Evolutionary conservation across 2,113 vertebrate species (phyloP).

Genomic region (Coptodon rendalli): DNA sequence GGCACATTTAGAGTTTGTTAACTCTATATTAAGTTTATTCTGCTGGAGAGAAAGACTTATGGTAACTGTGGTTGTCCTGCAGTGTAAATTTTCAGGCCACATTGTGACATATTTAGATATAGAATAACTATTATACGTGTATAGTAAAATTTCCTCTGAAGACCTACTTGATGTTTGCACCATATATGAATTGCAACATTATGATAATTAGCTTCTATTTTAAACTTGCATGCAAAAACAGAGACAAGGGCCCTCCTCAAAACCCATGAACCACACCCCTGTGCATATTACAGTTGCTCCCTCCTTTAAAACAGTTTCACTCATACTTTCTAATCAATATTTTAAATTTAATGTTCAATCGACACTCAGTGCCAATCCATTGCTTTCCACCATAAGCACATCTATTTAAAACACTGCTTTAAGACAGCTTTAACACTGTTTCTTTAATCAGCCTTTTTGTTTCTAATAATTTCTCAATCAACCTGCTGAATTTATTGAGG

Average conservation of each 20-base stretch:
- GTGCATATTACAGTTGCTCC: not conserved
- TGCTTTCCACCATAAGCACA: not conserved
- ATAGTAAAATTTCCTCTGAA: not conserved
- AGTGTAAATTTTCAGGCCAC: not conserved
- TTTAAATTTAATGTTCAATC: not conserved
- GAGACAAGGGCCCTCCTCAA: not conserved
- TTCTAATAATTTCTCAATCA: not conserved
- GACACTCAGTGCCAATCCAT: not conserved
- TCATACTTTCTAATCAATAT: not conserved
- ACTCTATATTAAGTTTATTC: not conserved
- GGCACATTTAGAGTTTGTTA: not conserved
- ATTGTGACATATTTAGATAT: not conserved
- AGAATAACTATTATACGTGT: not conserved
- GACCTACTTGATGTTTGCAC: not conserved
- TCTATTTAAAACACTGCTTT: not conserved
- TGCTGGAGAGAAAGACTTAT: not conserved
- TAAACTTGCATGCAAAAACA: not conserved
- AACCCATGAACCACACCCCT: not conserved
- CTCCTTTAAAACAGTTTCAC: not conserved
- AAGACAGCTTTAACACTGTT: not conserved
- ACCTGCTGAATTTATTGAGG: not conserved
- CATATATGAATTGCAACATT: not conserved
- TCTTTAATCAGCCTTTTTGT: not conserved
- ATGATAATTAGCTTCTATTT: not conserved
- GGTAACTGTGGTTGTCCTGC: not conserved